These are phyloP conservation scores for Andrena flavipes DNA, from an alignment of 2,888 invertebrate species.

Conservation along the genomic window DNA sequence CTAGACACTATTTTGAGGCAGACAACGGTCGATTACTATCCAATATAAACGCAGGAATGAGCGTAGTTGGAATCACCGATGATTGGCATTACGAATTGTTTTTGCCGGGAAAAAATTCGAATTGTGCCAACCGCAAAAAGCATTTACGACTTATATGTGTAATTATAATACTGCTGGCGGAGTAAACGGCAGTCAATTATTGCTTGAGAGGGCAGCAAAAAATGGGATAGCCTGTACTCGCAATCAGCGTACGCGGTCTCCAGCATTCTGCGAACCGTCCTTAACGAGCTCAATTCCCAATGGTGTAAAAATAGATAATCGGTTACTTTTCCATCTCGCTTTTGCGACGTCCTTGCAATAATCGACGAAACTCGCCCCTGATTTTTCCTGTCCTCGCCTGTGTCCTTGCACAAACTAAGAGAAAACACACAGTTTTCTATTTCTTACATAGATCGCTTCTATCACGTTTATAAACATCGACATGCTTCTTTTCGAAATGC, in stretches of 20 bases:
- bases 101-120: conserved; percentile 11
- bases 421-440: conserved; percentile 4
- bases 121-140: neutral
- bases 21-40: neutral
- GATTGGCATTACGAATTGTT: neutral
- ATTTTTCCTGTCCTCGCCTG: conserved; percentile 47
- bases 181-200: conserved; percentile 30
- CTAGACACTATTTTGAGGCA: neutral
- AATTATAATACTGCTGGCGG: conserved; percentile 22
- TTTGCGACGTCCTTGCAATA: conserved; percentile 45
- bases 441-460: neutral
- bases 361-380: conserved; percentile 37
- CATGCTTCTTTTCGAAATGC: neutral
- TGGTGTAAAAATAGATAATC: conserved; percentile 42
- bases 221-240: conserved; percentile 28
- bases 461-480: no score
- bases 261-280: conserved; percentile 42
- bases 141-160: conserved; percentile 1
- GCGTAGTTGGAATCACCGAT: neutral
- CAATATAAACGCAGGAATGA: neutral
- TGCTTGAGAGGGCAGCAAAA: conserved; percentile 29
- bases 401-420: conserved; percentile 62
- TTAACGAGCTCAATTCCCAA: conserved; percentile 25
- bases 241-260: conserved; percentile 16
- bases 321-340: conserved; percentile 27